Percentiles rank a stretch among this genome's conserved stretches.
Evolutionary conservation across 2,888 invertebrate genomes (phyloP).

Genomic region (Himalopsyche tibetana): DNA sequence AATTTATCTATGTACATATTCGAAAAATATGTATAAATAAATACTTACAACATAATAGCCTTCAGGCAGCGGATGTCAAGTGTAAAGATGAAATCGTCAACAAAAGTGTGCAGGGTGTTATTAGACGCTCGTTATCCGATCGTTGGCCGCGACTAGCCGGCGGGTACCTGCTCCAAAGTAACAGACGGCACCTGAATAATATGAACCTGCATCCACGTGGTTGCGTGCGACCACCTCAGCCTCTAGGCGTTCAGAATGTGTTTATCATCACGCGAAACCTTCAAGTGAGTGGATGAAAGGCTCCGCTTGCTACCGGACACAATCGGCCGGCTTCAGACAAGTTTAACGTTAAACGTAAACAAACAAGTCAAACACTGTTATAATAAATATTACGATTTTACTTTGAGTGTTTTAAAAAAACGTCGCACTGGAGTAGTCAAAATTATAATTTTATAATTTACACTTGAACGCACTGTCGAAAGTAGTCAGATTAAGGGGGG

Average conservation of each 20-base stretch:
- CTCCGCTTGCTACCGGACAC: slow-evolving; percentile 3
- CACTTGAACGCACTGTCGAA: slow-evolving; percentile 10
- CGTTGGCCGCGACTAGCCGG: slow-evolving; percentile 36
- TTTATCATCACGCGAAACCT: slow-evolving; percentile 24
- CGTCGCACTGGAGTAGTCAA: too few relatives aligned
- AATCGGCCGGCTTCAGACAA: background rate
- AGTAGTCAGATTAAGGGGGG: background rate
- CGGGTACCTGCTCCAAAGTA: slow-evolving; percentile 32
- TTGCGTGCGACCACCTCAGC: slow-evolving; percentile 25
- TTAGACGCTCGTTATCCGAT: slow-evolving; percentile 40
- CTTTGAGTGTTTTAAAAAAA: too few relatives aligned
- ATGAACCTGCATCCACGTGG: slow-evolving; percentile 38
- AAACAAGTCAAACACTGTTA: slow-evolving; percentile 22
- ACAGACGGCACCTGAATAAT: slow-evolving; percentile 36
- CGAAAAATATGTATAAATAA: background rate
- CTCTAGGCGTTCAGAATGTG: slow-evolving; percentile 5
- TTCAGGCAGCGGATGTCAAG: slow-evolving; percentile 28
- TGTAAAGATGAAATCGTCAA: slow-evolving; percentile 35
- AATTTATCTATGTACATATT: background rate
- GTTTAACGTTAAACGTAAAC: slow-evolving; percentile 7
- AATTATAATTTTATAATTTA: background rate
- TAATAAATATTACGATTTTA: too few relatives aligned
- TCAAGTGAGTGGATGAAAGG: background rate
- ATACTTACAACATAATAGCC: slow-evolving; percentile 32
- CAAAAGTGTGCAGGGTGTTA: slow-evolving; percentile 4